phyloP scores from a whole-genome alignment of 2,888 invertebrate species.

The Hydraecia micacea region DNA sequence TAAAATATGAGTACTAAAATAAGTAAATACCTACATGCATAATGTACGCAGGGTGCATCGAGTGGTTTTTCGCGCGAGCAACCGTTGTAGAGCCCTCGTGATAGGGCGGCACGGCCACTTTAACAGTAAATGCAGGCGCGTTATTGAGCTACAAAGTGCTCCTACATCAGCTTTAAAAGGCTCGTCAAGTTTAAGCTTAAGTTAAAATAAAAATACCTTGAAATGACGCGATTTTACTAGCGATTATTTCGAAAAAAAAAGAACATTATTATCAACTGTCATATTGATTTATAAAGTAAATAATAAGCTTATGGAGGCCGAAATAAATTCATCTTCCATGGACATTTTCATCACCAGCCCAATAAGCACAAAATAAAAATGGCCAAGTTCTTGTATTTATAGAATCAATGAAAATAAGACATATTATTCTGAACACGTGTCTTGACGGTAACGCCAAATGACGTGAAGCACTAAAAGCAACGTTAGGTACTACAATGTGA shows the following conservation, averaged over 20 bases:
- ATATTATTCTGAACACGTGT: constrained; percentile 53
- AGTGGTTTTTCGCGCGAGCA: constrained; percentile 65
- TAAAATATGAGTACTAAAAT: constrained; percentile 23
- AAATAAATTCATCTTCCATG: background rate
- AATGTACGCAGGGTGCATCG: constrained; percentile 51
- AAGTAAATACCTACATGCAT: constrained; percentile 23
- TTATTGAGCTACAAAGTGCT: constrained; percentile 81
- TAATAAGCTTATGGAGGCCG: background rate
- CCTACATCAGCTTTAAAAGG: constrained; percentile 75
- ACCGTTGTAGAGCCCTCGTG: constrained; percentile 66
- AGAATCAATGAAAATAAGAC: constrained; percentile 36
- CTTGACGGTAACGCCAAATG: constrained; percentile 49
- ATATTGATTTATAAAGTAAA: background rate
- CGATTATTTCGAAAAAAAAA: background rate
- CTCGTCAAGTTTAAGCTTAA: constrained; percentile 70
- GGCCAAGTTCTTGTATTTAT: background rate
- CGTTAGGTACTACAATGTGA: constrained; percentile 45
- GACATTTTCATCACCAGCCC: background rate
- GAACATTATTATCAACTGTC: background rate
- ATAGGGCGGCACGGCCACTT: constrained; percentile 72
- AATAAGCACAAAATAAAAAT: constrained; percentile 14
- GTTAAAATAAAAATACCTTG: constrained; percentile 63
- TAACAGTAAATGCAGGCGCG: constrained; percentile 73
- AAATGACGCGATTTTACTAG: constrained; percentile 30
- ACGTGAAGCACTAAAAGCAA: constrained; percentile 53